phyloP scores from a whole-genome alignment of 2,797 vertebrate genomes.

The Sylvilagus floridanus region DNA sequence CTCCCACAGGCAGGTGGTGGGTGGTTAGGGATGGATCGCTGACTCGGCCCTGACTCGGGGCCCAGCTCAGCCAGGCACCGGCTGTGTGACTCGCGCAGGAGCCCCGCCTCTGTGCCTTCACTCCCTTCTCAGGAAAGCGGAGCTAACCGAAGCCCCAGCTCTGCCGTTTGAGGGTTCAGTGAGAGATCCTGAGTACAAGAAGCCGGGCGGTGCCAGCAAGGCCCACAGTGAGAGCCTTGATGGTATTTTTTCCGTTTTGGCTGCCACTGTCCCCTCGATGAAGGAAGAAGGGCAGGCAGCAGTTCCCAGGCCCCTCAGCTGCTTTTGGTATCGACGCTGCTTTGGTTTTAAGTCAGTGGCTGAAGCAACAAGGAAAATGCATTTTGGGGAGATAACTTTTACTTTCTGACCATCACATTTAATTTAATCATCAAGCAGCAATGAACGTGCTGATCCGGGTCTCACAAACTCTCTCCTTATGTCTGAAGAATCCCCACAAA shows the following conservation, averaged over 20 bases:
- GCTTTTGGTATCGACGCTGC: neutral
- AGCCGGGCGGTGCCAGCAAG: neutral
- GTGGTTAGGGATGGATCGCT: neutral
- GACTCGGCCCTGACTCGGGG: neutral
- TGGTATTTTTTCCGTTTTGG: no score
- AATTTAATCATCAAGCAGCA: constrained; percentile 49
- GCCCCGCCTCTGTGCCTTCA: neutral
- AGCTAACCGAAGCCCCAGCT: neutral
- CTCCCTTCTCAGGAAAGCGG: neutral
- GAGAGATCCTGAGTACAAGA: neutral
- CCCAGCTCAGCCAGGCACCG: neutral
- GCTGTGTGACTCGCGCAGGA: neutral
- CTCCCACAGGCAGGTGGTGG: neutral
- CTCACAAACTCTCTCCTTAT: neutral
- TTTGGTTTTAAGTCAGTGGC: neutral
- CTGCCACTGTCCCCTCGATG: neutral
- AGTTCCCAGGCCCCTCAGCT: neutral
- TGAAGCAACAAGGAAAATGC: neutral
- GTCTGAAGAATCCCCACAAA: neutral
- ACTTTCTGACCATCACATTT: constrained; percentile 48
- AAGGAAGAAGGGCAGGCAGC: neutral
- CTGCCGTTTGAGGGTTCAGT: neutral
- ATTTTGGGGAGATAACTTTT: neutral
- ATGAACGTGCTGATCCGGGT: constrained; percentile 34
- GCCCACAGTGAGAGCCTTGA: no score